Percentiles rank a stretch among this genome's conserved stretches.
Conservation (phyloP, 2,797 vertebrate species). For the Aplochiton taeniatus region DNA sequence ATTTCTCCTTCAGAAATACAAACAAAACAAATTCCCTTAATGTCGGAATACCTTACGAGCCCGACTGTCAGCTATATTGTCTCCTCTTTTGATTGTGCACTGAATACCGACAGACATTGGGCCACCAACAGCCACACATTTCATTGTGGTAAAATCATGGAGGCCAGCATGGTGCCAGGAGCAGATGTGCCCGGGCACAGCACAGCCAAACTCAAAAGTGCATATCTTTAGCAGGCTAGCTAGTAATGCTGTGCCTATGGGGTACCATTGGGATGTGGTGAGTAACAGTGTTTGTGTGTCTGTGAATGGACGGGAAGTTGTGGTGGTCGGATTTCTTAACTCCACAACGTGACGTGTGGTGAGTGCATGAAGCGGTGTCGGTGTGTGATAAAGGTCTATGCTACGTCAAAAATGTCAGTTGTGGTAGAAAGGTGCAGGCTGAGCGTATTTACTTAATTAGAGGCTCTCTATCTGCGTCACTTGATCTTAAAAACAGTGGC, state of each 20-base stretch:
- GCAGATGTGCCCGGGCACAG: constrained; percentile 26
- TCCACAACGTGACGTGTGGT: constrained; percentile 46
- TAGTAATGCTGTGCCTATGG: constrained; percentile 13
- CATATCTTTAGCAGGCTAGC: constrained; percentile 39
- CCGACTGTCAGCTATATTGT: too few species aligned
- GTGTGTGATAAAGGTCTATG: constrained; percentile 40
- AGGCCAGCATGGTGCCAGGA: background rate
- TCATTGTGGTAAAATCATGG: too few species aligned
- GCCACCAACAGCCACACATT: background rate
- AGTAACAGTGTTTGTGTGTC: constrained; percentile 15
- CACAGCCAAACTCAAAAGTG: constrained; percentile 33
- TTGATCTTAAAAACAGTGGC: constrained; percentile 52
- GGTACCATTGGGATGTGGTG: background rate
- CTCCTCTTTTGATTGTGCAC: too few species aligned
- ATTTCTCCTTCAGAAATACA: constrained; percentile 25
- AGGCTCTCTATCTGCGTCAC: constrained; percentile 53
- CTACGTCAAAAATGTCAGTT: constrained; percentile 37
- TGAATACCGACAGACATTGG: background rate
- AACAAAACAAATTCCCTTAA: constrained; percentile 17
- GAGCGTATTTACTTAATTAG: constrained; percentile 55
- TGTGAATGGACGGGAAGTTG: constrained; percentile 34
- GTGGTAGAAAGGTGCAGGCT: constrained; percentile 50
- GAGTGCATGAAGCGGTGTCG: constrained; percentile 29
- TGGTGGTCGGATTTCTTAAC: constrained; percentile 42
- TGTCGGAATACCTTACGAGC: background rate